phyloP scores from a whole-genome alignment of 2,113 vertebrate species.

The Eulacestoma nigropectus region DNA sequence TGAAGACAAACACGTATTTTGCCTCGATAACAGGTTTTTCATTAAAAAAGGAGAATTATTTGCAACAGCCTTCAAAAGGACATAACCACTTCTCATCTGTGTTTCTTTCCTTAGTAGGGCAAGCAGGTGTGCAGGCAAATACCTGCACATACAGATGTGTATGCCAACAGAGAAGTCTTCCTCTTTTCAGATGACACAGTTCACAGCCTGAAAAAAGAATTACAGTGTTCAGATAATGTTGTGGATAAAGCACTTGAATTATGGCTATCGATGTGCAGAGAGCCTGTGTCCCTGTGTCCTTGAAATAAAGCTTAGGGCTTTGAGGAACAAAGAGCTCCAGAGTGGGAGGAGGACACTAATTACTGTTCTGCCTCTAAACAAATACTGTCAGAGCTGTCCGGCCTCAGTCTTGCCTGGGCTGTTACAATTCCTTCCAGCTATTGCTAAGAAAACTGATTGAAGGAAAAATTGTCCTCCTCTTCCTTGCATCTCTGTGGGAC shows the following conservation, averaged over 20 bases:
- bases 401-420: background rate
- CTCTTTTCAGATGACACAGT: background rate
- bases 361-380: background rate
- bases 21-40: background rate
- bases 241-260: background rate
- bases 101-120: background rate
- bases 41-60: background rate
- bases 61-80: background rate
- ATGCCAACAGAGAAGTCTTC: background rate
- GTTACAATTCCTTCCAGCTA: background rate
- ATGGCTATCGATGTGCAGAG: background rate
- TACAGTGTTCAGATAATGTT: background rate
- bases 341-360: background rate
- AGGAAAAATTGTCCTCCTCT: background rate
- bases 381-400: background rate
- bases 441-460: background rate
- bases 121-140: background rate
- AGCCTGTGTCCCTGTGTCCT: background rate
- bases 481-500: fast-evolving
- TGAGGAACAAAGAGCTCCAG: background rate
- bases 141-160: background rate
- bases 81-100: background rate
- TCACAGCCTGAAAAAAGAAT: background rate
- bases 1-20: background rate
- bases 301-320: background rate